Evolutionary conservation across 2,797 vertebrate genomes (phyloP).

Genomic region (Zenarchopterus dispar): DNA sequence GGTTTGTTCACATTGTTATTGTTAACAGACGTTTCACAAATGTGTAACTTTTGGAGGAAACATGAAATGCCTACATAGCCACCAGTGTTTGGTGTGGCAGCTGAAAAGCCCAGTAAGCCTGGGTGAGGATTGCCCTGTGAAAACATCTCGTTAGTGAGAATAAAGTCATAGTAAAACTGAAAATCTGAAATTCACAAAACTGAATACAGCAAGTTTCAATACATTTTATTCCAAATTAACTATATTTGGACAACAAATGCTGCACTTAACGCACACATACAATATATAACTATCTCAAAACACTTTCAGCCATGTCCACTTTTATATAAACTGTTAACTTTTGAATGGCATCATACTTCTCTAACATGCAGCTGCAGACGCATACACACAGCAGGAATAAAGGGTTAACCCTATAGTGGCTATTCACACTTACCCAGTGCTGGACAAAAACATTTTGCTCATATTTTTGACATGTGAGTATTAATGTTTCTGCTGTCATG

Average conservation of each 20-base stretch:
- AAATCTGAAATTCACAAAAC: conserved; percentile 36
- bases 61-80: neutral
- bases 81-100: neutral
- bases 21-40: neutral
- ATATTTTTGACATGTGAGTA: too few species aligned
- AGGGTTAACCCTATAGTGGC: neutral
- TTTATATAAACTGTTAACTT: conserved; percentile 24
- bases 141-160: conserved; percentile 4
- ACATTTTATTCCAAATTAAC: conserved; percentile 46
- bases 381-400: conserved; percentile 13
- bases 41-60: neutral
- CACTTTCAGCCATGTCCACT: conserved; percentile 20
- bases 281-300: conserved; percentile 21
- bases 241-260: conserved; percentile 35
- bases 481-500: too few species aligned
- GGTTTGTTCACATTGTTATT: neutral
- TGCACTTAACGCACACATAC: conserved; percentile 23
- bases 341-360: conserved; percentile 18
- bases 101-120: neutral
- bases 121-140: conserved; percentile 1
- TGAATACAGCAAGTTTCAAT: conserved; percentile 24
- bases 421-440: conserved; percentile 4
- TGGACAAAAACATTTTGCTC: neutral
- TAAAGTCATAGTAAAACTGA: conserved; percentile 18
- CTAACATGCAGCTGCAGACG: conserved; percentile 19